phyloP scores from a whole-genome alignment of 2,113 vertebrate species.

The Tragelaphus strepsiceros region DNA sequence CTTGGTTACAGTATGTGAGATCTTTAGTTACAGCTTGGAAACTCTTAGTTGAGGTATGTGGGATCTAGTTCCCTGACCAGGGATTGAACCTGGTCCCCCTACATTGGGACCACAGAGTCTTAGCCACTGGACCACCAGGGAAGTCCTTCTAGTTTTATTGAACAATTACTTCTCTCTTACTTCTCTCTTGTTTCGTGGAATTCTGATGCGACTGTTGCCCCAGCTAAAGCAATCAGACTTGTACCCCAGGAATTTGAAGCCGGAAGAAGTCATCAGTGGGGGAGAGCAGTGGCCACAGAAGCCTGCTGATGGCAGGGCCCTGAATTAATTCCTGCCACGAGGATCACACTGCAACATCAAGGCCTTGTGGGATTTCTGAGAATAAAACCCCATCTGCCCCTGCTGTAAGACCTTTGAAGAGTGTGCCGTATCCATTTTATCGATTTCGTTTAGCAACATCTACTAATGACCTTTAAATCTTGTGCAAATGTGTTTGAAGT shows the following conservation, averaged over 20 bases:
- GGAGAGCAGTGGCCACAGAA: background rate
- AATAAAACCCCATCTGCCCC: background rate
- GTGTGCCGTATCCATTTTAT: background rate
- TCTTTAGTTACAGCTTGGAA: background rate
- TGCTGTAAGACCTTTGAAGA: background rate
- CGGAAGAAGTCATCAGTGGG: background rate
- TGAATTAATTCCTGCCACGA: background rate
- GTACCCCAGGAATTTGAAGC: background rate
- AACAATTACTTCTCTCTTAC: background rate
- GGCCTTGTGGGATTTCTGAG: background rate
- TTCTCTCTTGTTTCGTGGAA: background rate
- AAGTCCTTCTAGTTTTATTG: background rate
- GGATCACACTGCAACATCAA: background rate
- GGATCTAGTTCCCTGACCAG: background rate
- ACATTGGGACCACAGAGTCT: background rate
- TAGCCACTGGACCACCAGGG: background rate
- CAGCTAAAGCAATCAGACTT: background rate
- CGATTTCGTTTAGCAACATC: background rate
- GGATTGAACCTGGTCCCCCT: background rate
- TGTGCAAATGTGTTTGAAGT: background rate
- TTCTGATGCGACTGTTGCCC: background rate
- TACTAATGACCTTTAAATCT: constrained; percentile 20
- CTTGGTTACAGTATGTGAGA: background rate
- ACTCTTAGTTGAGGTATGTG: background rate
- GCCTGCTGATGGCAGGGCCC: background rate